Percentiles rank a stretch among this genome's conserved stretches.
Evolutionary conservation across 2,797 vertebrate genomes (phyloP).

Genomic region (Lemur catta): DNA sequence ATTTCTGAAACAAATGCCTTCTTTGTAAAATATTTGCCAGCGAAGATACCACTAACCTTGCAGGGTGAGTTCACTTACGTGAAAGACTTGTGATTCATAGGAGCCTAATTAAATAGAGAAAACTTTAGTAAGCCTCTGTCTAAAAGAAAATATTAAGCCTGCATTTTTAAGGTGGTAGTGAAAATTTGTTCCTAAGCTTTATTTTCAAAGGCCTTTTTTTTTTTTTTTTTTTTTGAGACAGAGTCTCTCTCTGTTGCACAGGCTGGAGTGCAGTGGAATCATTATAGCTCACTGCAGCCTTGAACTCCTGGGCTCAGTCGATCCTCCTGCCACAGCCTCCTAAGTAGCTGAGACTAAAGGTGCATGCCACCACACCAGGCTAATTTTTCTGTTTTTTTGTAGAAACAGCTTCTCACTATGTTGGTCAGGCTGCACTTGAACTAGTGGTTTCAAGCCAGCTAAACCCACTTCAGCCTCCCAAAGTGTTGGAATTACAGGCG

Average conservation of each 20-base stretch:
- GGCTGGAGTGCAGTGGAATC: background rate
- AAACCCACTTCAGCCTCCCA: background rate
- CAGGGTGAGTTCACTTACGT: background rate
- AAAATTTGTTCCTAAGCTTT: conserved; percentile 35
- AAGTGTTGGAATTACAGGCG: background rate
- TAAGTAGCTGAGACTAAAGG: background rate
- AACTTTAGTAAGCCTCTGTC: conserved; percentile 31
- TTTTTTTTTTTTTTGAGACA: background rate
- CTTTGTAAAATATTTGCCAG: conserved; percentile 67
- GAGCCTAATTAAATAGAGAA: conserved; percentile 44
- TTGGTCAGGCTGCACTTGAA: background rate
- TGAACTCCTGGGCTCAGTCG: background rate
- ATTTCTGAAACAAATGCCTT: conserved; percentile 66
- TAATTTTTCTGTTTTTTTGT: background rate
- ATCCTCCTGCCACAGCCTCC: background rate
- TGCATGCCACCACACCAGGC: background rate
- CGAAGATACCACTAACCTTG: conserved; percentile 6
- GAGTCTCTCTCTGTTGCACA: background rate
- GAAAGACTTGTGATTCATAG: conserved; percentile 45
- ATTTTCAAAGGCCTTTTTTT: background rate
- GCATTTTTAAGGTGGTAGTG: conserved; percentile 36
- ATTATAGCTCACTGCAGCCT: background rate
- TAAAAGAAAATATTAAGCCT: conserved; percentile 40
- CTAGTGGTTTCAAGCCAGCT: background rate
- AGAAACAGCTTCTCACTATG: background rate